These are phyloP conservation scores for Adelosebastes latens DNA, from an alignment of 2,797 vertebrate genomes.

Conservation along the genomic window DNA sequence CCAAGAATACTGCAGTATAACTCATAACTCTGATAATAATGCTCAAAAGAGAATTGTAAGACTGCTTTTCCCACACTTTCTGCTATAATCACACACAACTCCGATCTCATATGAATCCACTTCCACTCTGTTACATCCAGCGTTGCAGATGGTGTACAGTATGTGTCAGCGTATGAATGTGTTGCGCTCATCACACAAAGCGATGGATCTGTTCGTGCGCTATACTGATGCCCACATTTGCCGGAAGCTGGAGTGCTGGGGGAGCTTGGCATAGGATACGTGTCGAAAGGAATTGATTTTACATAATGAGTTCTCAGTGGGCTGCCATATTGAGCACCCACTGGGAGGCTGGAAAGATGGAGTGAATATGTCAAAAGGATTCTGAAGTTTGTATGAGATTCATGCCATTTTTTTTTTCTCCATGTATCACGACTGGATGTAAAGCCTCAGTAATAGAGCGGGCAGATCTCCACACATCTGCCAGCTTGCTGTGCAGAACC, in stretches of 20 bases:
- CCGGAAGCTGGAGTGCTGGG: slow-evolving; percentile 39
- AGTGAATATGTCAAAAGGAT: slow-evolving; percentile 41
- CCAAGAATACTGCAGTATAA: neutral
- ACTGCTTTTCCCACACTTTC: neutral
- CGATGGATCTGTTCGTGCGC: slow-evolving; percentile 20
- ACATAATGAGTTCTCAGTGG: slow-evolving; percentile 67
- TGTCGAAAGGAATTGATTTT: slow-evolving; percentile 67
- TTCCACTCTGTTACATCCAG: neutral
- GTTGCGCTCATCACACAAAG: slow-evolving; percentile 35
- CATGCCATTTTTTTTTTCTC: neutral
- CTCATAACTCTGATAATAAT: slow-evolving; percentile 4
- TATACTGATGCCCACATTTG: slow-evolving; percentile 40
- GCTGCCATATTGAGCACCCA: slow-evolving; percentile 38
- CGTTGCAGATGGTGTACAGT: slow-evolving; percentile 31
- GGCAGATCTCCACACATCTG: slow-evolving; percentile 5
- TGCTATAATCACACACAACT: neutral
- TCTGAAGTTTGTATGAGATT: slow-evolving; percentile 43
- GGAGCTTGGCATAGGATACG: slow-evolving; percentile 40
- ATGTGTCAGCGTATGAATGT: slow-evolving; percentile 34
- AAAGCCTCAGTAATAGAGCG: slow-evolving; percentile 6
- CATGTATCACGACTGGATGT: slow-evolving; percentile 13
- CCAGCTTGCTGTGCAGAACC: neutral
- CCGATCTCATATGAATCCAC: neutral
- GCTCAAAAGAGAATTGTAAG: neutral
- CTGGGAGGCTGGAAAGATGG: slow-evolving; percentile 41